Percentiles rank a stretch among this genome's conserved stretches.
Evolutionary conservation across 2,113 vertebrate genomes (phyloP).

Genomic region (Dasypus novemcinctus): DNA sequence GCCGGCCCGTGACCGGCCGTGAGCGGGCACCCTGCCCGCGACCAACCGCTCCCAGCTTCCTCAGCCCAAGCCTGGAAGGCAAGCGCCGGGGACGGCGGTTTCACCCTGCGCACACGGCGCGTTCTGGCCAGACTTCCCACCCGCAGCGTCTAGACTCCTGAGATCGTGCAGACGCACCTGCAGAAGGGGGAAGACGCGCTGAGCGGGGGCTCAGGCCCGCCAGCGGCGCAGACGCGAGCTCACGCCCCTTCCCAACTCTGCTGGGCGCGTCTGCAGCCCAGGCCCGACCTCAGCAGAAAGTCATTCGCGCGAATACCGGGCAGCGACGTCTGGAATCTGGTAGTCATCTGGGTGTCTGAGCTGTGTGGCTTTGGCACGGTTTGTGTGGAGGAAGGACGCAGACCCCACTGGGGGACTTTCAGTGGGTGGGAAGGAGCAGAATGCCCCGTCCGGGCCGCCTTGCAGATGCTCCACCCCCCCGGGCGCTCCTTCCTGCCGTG

Average conservation of each 20-base stretch:
- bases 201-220: slow-evolving; percentile 51
- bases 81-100: background rate
- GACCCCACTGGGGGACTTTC: background rate
- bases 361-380: background rate
- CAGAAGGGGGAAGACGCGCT: slow-evolving; percentile 52
- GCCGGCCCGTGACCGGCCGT: background rate
- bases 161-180: slow-evolving; percentile 57
- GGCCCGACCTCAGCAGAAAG: background rate
- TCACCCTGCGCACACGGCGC: slow-evolving; percentile 28
- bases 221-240: slow-evolving; percentile 56
- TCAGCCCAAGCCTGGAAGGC: background rate
- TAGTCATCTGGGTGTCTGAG: background rate
- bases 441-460: background rate
- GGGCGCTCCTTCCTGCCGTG: background rate
- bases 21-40: background rate
- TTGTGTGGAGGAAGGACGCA: background rate
- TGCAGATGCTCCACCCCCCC: background rate
- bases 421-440: background rate
- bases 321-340: background rate
- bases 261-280: background rate
- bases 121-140: slow-evolving; percentile 43
- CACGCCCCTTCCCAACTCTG: background rate
- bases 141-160: slow-evolving; percentile 17
- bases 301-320: background rate
- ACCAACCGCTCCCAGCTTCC: no score